Percentiles rank a stretch among this genome's conserved stretches.
Conservation (phyloP, 2,113 vertebrate genomes). For the Sapayoa aenigma region DNA sequence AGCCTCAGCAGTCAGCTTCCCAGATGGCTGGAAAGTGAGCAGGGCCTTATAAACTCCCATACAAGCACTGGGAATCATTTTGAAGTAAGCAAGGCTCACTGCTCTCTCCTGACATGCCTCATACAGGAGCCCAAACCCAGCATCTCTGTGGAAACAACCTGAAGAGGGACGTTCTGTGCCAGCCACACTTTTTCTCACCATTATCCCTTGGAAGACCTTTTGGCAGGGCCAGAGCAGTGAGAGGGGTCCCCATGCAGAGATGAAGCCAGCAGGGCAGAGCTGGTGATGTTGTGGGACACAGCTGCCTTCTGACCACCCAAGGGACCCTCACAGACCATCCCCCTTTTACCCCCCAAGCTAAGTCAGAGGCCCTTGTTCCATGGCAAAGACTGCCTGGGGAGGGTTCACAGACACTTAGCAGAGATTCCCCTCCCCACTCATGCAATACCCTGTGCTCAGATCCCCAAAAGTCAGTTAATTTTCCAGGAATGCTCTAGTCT, state of each 20-base stretch:
- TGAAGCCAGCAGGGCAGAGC: accelerated
- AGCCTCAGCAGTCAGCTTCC: neutral
- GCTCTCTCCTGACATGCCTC: neutral
- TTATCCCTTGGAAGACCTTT: neutral
- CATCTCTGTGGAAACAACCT: neutral
- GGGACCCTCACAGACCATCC: accelerated
- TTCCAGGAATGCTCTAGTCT: neutral
- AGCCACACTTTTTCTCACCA: neutral
- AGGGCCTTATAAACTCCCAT: accelerated
- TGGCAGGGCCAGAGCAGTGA: neutral
- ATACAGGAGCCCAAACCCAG: neutral
- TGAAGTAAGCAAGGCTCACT: neutral
- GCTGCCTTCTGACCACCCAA: neutral
- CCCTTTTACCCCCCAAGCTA: neutral
- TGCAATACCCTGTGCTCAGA: neutral
- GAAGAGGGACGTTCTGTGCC: neutral
- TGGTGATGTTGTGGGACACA: neutral
- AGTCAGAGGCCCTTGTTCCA: neutral
- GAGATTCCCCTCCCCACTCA: neutral
- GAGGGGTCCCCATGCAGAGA: neutral
- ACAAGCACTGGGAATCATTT: neutral
- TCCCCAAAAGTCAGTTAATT: neutral
- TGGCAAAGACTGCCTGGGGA: neutral
- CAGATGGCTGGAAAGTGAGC: accelerated
- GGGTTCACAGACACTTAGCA: neutral